Evolutionary conservation across 1,140 invertebrate species (phyloP).

Genomic region (Lasioglossum baleicum): DNA sequence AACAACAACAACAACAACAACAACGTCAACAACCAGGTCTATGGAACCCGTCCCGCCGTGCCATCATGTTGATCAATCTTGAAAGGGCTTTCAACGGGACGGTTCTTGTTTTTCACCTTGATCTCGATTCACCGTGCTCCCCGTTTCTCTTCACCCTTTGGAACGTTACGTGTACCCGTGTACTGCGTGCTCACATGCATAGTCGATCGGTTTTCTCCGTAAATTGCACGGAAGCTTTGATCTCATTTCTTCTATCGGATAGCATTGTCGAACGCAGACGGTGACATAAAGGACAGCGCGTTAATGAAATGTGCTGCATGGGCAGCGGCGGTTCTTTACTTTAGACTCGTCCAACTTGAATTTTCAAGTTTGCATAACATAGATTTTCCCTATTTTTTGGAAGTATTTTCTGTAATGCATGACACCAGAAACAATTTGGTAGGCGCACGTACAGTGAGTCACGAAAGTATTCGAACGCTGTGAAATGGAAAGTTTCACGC

Average conservation of each 20-base stretch:
- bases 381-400: too few relatives aligned
- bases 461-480: too few relatives aligned
- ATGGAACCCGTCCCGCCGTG: neutral
- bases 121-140: conserved; percentile 6
- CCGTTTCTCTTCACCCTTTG: neutral
- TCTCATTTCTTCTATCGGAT: conserved; percentile 21
- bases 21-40: too few relatives aligned
- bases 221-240: conserved; percentile 35
- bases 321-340: conserved; percentile 17
- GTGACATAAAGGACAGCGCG: conserved; percentile 7
- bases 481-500: too few relatives aligned
- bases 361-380: neutral
- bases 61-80: conserved; percentile 10
- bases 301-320: conserved; percentile 13
- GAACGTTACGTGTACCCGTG: conserved; percentile 10
- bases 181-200: neutral
- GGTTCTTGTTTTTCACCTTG: neutral
- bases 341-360: conserved; percentile 12
- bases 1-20: neutral
- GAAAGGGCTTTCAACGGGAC: conserved; percentile 22
- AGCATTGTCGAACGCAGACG: conserved; percentile 31
- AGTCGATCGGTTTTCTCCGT: conserved; percentile 2
- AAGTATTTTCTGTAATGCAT: too few relatives aligned
- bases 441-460: too few relatives aligned
- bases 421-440: too few relatives aligned